Conservation (phyloP, 2,888 invertebrate species). For the Drosophila kokeensis region DNA sequence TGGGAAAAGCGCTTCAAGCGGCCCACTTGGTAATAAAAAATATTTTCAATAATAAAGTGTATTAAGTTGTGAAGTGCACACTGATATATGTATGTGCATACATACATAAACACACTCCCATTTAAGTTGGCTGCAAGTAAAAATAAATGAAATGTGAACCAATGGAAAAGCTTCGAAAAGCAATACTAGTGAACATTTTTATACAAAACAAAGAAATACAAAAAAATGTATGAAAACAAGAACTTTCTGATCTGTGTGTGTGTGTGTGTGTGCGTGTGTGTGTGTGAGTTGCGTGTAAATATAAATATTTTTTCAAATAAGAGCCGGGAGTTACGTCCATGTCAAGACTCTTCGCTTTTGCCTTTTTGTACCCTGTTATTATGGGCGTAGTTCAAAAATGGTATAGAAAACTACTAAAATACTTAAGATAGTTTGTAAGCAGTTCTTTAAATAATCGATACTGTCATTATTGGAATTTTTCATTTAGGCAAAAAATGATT, state of each 20-base stretch:
- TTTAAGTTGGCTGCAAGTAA: slow-evolving; percentile 62
- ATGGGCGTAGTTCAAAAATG: not conserved
- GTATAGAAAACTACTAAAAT: not conserved
- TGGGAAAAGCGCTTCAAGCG: slow-evolving; percentile 58
- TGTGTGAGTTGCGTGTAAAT: slow-evolving; percentile 58
- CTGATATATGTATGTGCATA: slow-evolving; percentile 31
- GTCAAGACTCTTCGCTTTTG: slow-evolving; percentile 22
- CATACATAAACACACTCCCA: slow-evolving; percentile 16
- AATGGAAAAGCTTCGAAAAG: slow-evolving; percentile 76
- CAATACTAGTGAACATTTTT: slow-evolving; percentile 71
- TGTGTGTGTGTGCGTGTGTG: slow-evolving; percentile 27
- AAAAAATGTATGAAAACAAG: slow-evolving; percentile 30
- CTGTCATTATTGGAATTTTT: not conserved
- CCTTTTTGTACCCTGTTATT: slow-evolving; percentile 31
- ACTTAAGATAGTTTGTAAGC: not conserved
- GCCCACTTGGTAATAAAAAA: slow-evolving; percentile 79
- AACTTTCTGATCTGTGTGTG: slow-evolving; percentile 38
- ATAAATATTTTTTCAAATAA: slow-evolving; percentile 64
- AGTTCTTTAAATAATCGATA: not conserved
- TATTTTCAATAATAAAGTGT: slow-evolving; percentile 82
- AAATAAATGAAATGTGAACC: slow-evolving; percentile 81
- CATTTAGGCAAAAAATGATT: not conserved
- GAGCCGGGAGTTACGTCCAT: slow-evolving; percentile 33
- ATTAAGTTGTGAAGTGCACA: slow-evolving; percentile 79
- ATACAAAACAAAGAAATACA: slow-evolving; percentile 53